Percentiles rank a stretch among this genome's conserved stretches.
Conservation (phyloP, 2,113 vertebrate species). For the Microcebus ravelobensis region DNA sequence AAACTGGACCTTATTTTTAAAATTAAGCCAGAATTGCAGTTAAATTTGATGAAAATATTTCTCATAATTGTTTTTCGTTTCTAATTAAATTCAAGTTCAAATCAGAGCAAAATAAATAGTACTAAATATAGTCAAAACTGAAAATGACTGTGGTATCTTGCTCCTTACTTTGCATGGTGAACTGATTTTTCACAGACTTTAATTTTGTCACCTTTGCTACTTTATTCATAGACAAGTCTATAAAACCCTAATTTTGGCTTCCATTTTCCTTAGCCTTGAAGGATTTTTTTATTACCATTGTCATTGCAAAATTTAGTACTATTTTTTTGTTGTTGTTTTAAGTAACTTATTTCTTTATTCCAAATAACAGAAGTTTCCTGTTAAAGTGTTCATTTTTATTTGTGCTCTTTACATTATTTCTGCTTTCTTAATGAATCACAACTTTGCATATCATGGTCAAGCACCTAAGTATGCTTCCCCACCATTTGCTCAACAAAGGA, state of each 20-base stretch:
- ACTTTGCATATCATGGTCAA: not conserved
- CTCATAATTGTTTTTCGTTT: slow-evolving; percentile 27
- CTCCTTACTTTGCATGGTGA: not conserved
- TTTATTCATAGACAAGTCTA: not conserved
- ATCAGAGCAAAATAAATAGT: slow-evolving; percentile 4
- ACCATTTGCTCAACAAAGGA: slow-evolving; percentile 29
- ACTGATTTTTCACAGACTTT: slow-evolving; percentile 43
- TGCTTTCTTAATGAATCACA: not conserved
- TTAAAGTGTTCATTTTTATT: slow-evolving; percentile 48
- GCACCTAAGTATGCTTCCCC: not conserved
- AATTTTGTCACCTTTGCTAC: slow-evolving; percentile 10
- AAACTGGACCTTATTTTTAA: slow-evolving; percentile 51
- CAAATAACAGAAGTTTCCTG: not conserved
- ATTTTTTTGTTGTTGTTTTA: not conserved
- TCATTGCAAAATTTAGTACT: not conserved
- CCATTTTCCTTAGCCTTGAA: not conserved
- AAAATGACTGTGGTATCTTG: not conserved
- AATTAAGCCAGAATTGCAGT: slow-evolving; percentile 33
- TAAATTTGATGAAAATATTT: slow-evolving; percentile 50
- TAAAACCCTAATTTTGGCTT: not conserved
- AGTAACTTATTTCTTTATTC: slow-evolving; percentile 41
- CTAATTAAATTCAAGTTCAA: slow-evolving; percentile 28
- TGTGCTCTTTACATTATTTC: slow-evolving; percentile 46
- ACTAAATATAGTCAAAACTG: slow-evolving; percentile 50
- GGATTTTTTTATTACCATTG: not conserved